Base-by-base conservation (phyloP, 2,113 vertebrate species). In the Phylloscopus trochiloides region DNA sequence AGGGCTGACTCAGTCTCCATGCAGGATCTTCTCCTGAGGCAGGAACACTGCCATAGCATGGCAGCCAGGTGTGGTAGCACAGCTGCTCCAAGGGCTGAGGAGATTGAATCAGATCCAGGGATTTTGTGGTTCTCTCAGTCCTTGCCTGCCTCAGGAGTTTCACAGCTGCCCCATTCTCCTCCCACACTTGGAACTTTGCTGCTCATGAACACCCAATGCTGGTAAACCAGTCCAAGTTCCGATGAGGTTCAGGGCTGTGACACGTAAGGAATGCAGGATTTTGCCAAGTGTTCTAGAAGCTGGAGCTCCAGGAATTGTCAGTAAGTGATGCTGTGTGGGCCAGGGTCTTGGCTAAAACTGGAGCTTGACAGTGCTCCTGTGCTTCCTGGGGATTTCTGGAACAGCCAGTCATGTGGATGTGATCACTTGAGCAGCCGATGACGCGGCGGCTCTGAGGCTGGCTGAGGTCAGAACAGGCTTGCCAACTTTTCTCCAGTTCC, bases 11-110 rank as follows among this genome's bases (percentile, higher is more conserved):
- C 36, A 29, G 74, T 50, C 34, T 72, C 43, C 3, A 0, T 15
- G 18, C 40, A 52, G 82, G 40, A 36, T 76, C 50, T 65, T 4
- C 42, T 76, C 43, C 28, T n/a, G 50, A 45, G 20, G 20, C 2
- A 15, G 70, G 57, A 74, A 0, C 4, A 1, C n/a, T 61, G 36
- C 42, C 0, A 1, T 15, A 24, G 2, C 7, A 12, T 21, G 45
- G 21, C 2, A 4, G n/a, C 18, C 40, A 19, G 63, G n/a, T 42
- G 34, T 50, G 17, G 34, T 20, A 48, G 52, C 3, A 4, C 42
- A 70, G 72, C 50, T 0, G 0, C 45, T 73, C 54, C 1, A 8
- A 36, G 65, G 14, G 1, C 51, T 22, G 74, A 54, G 31, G n/a
- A 72, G n/a, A 40, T 50, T 2, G 1, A 52, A 38, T 62, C 74